phyloP scores from a whole-genome alignment of 37 sponge, comb jelly and placozoan species.

The Agelas oroides region DNA sequence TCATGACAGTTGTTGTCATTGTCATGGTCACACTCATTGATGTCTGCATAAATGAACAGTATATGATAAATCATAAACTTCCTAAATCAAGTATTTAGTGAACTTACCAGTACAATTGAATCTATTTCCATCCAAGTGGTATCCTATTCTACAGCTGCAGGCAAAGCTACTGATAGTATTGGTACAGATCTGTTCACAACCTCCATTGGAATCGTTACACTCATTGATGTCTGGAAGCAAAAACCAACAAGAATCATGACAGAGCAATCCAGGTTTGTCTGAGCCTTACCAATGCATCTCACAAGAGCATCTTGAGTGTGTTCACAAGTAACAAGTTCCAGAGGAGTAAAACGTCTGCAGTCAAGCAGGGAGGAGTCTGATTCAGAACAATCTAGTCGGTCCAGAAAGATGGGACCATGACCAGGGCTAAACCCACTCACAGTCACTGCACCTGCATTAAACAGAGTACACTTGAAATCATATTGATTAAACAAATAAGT shows the following conservation, averaged over 20 bases:
- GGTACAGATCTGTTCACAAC: conserved; percentile 2
- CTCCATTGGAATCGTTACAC: not conserved
- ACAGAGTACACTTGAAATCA: no score
- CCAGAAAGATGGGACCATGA: conserved; percentile 1
- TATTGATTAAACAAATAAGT: no score
- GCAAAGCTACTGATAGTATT: conserved; percentile 23
- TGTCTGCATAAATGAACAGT: not conserved
- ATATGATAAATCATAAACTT: no score
- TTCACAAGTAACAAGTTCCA: not conserved
- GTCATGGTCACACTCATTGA: conserved; percentile 18
- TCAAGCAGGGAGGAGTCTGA: not conserved
- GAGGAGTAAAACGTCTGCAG: not conserved
- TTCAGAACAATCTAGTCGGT: conserved; percentile 6
- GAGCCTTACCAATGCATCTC: conserved; percentile 13
- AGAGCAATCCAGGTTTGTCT: no score
- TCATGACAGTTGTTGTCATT: conserved; percentile 10
- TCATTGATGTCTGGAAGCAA: conserved; percentile 49
- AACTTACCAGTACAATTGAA: not conserved
- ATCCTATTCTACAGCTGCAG: conserved; percentile 9
- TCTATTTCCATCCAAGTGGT: no score
- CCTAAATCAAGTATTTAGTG: no score
- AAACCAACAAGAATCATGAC: no score
- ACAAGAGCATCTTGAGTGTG: conserved; percentile 14
- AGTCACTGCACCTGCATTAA: not conserved
- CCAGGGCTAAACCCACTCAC: conserved; percentile 9